These are phyloP conservation scores for Sebastolobus alascanus DNA, from an alignment of 2,797 vertebrate genomes.

Conservation along the genomic window DNA sequence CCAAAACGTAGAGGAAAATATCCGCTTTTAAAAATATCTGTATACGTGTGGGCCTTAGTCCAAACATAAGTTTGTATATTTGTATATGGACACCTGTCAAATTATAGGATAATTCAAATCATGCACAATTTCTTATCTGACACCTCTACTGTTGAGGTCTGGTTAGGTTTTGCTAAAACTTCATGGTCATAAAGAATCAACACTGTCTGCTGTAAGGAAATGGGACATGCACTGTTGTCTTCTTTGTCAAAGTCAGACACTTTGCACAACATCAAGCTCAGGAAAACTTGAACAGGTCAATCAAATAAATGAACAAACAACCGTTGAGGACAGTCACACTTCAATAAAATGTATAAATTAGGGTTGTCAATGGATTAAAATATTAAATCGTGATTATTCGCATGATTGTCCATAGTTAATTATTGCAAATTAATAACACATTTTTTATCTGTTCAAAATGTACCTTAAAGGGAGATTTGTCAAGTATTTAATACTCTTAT, in stretches of 20 bases:
- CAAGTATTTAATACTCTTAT: too few species aligned
- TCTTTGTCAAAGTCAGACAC: background rate
- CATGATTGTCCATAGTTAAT: too few species aligned
- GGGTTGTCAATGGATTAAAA: too few species aligned
- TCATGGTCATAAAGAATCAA: background rate
- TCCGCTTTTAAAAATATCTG: too few species aligned
- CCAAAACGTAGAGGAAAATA: too few species aligned
- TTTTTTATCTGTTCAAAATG: too few species aligned
- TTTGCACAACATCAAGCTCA: background rate
- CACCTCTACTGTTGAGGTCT: background rate
- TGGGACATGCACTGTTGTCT: background rate
- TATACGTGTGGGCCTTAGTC: too few species aligned
- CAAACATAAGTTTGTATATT: background rate
- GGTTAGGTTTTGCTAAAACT: background rate
- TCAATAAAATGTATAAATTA: background rate
- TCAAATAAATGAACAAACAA: conserved; percentile 9
- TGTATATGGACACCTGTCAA: background rate
- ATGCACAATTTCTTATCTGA: background rate
- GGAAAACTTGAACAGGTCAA: background rate
- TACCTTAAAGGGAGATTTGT: too few species aligned
- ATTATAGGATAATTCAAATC: background rate
- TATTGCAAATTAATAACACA: too few species aligned
- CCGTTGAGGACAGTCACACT: background rate
- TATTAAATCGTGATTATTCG: too few species aligned
- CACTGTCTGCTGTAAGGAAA: background rate